Percentiles rank a stretch among this genome's conserved stretches.
These are phyloP conservation scores for Drosophila ambigua DNA, from an alignment of 1,140 invertebrate species.

Conservation along the genomic window DNA sequence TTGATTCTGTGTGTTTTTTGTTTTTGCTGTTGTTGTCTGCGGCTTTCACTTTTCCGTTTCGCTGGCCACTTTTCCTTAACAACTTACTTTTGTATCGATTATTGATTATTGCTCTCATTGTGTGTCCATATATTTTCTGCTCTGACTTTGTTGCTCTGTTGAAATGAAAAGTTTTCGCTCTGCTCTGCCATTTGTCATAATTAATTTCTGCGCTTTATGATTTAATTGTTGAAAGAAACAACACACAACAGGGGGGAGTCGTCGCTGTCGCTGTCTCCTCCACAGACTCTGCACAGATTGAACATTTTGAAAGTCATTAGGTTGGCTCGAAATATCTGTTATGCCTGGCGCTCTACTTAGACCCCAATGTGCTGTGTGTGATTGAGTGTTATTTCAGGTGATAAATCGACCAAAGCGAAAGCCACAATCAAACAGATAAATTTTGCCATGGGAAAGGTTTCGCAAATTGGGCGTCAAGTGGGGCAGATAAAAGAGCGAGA, in stretches of 20 bases:
- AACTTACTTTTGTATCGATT: constrained; percentile 71
- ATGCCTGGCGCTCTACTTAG: constrained; percentile 54
- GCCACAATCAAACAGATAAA: constrained; percentile 35
- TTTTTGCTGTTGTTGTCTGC: not conserved
- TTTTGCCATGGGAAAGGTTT: constrained; percentile 19
- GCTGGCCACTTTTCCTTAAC: constrained; percentile 64
- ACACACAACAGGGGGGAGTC: constrained; percentile 13
- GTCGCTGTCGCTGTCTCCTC: too few relatives aligned
- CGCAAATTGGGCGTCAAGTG: not conserved
- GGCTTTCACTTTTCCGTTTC: constrained; percentile 74
- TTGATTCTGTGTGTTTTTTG: constrained; percentile 29
- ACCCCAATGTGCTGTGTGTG: constrained; percentile 35
- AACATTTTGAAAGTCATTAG: constrained; percentile 60
- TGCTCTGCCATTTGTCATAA: constrained; percentile 67
- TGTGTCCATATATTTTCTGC: constrained; percentile 19
- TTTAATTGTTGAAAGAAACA: constrained; percentile 55
- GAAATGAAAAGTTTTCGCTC: constrained; percentile 73
- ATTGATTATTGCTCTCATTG: constrained; percentile 69
- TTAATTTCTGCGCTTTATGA: constrained; percentile 71
- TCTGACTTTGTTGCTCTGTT: constrained; percentile 8
- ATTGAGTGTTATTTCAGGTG: constrained; percentile 37
- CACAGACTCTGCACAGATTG: constrained; percentile 7
- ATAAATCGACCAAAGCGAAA: constrained; percentile 68
- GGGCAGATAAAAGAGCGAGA: not conserved
- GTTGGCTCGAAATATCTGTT: constrained; percentile 43